phyloP scores from a whole-genome alignment of 2,113 vertebrate genomes.

The Macquaria australasica region DNA sequence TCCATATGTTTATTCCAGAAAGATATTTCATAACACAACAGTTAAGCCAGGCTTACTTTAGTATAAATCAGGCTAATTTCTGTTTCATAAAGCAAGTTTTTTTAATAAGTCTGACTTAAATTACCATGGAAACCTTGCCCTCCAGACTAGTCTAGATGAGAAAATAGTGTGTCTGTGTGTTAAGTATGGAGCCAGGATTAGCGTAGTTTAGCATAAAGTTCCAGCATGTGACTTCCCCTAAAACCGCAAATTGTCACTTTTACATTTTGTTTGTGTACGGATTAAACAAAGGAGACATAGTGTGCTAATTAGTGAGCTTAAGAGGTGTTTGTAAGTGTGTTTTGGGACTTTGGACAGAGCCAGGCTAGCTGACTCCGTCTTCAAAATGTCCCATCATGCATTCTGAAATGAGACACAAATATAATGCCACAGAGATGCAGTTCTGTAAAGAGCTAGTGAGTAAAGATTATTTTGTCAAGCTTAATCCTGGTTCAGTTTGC shows the following conservation, averaged over 20 bases:
- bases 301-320: background rate
- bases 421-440: background rate
- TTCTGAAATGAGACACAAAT: background rate
- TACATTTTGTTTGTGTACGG: background rate
- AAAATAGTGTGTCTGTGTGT: background rate
- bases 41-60: background rate
- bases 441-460: background rate
- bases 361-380: background rate
- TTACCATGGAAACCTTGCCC: background rate
- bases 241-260: background rate
- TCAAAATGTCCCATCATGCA: background rate
- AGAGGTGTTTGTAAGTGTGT: background rate
- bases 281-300: background rate
- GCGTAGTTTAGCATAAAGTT: background rate
- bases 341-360: no score
- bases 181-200: background rate
- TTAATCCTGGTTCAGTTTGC: background rate
- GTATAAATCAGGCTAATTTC: background rate
- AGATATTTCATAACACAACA: background rate
- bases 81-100: background rate
- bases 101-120: background rate
- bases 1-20: conserved; percentile 29
- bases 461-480: background rate
- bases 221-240: background rate
- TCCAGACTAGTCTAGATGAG: background rate